Base-by-base conservation (phyloP, 64 coral and sea anemone genomes). In the Pachyseris speciosa region DNA sequence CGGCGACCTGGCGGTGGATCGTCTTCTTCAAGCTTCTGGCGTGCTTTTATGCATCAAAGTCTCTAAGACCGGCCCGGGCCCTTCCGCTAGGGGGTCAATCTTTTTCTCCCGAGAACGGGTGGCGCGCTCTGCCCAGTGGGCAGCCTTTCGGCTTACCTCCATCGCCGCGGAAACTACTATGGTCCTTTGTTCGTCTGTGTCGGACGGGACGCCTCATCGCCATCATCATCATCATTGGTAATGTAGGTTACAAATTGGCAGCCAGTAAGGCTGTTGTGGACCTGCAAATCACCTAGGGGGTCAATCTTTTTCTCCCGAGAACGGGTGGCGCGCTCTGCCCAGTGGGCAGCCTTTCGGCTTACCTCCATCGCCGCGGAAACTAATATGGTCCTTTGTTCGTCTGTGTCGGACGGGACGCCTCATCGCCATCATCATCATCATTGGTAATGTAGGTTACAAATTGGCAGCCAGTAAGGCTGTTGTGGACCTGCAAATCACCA, bases 1-100 rank as follows among this genome's bases (percentile, higher is more conserved):
- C 15, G 25, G 15, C 19, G 87, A 78, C 11, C 16, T 67, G 13
- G 24, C 49, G 7, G 57, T 78, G 0, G 24, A 89, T 32, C 15
- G 15, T 3, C 33, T 19, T 6, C 0, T 8, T 24, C 13, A 22
- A 1, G 13, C 51, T 11, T 24, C 71, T 0, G 40, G 24, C 10
- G 13, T 44, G 9, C 12, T 65, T 1, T 19, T 89, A 0, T 27
- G 13, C 58, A 52, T 89, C 22, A 89, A 89, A 31, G 38, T 72
- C 1, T 88, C 51, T 1, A 64, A 88, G 36, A 76, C 52, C 10
- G 86, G 77, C 22, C 72, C 69, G 5, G n/a, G n/a, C 72, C 69
- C 1, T n/a, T n/a, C n/a, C n/a, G n/a, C n/a, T n/a, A n/a, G n/a
- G n/a, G n/a, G n/a, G 24, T 74, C 37, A 31, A 13, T 11, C 29